phyloP scores from a whole-genome alignment of 2,797 vertebrate genomes.

The Lepus townsendii region DNA sequence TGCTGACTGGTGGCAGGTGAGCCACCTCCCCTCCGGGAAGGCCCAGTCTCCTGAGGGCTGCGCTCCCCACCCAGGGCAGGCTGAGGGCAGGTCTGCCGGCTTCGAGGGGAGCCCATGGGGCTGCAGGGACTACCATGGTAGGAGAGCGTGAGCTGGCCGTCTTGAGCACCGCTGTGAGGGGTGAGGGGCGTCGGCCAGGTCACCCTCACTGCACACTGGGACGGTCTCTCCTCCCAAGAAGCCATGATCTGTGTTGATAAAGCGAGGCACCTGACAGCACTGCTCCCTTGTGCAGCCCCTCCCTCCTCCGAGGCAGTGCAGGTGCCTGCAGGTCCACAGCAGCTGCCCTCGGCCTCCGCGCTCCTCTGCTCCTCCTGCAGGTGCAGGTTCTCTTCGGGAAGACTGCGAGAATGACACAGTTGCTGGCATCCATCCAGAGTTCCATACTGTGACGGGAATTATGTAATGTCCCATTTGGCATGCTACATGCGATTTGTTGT shows the following conservation, averaged over 20 bases:
- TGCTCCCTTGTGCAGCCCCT: no score
- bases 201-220: not conserved
- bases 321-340: no score
- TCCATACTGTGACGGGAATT: not conserved
- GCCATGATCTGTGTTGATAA: not conserved
- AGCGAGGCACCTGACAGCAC: no score
- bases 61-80: no score
- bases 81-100: not conserved
- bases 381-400: not conserved
- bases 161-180: not conserved
- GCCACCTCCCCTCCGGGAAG: not conserved
- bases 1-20: not conserved
- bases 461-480: not conserved
- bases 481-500: not conserved
- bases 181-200: not conserved
- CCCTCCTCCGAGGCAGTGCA: no score
- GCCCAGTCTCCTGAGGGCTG: not conserved
- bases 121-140: not conserved
- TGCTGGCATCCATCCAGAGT: not conserved
- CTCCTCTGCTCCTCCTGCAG: not conserved
- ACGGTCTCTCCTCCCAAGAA: not conserved
- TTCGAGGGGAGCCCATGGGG: not conserved
- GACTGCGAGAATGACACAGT: not conserved
- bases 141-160: not conserved
- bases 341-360: no score